Evolutionary conservation across 2,888 invertebrate species (phyloP).

Genomic region (Megaustenia siamemsis): DNA sequence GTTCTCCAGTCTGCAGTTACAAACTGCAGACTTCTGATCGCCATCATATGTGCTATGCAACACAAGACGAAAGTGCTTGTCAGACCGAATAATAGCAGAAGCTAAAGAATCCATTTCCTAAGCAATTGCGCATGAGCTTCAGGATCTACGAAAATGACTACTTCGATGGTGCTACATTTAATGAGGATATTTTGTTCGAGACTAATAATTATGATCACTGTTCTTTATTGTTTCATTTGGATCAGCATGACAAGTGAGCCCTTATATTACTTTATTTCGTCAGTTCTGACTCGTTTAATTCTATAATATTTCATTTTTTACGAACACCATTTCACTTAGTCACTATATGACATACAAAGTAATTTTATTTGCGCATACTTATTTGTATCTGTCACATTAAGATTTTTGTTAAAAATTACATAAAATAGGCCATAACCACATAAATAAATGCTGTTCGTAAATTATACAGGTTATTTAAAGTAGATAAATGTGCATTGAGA

Average conservation of each 20-base stretch:
- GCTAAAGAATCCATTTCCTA: background rate
- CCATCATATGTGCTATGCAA: background rate
- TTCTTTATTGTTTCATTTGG: background rate
- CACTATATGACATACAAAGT: too few relatives aligned
- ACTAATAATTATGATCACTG: background rate
- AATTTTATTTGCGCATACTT: too few relatives aligned
- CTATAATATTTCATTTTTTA: too few relatives aligned
- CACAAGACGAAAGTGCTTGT: background rate
- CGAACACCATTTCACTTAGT: too few relatives aligned
- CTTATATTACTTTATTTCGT: background rate
- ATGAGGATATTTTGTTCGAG: background rate
- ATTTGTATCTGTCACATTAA: too few relatives aligned
- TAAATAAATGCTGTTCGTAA: too few relatives aligned
- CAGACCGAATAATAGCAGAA: background rate
- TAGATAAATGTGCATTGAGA: too few relatives aligned
- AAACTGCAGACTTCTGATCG: background rate
- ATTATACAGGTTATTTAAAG: too few relatives aligned
- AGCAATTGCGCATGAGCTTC: background rate
- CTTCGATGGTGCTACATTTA: background rate
- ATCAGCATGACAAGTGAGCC: constrained; percentile 4
- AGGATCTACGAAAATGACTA: background rate
- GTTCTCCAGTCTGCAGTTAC: background rate
- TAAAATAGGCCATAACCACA: too few relatives aligned
- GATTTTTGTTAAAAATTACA: too few relatives aligned
- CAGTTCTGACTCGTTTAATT: too few relatives aligned